These are phyloP conservation scores for Arrhopalites spinosus DNA, from an alignment of 2,888 invertebrate species.

Conservation along the genomic window DNA sequence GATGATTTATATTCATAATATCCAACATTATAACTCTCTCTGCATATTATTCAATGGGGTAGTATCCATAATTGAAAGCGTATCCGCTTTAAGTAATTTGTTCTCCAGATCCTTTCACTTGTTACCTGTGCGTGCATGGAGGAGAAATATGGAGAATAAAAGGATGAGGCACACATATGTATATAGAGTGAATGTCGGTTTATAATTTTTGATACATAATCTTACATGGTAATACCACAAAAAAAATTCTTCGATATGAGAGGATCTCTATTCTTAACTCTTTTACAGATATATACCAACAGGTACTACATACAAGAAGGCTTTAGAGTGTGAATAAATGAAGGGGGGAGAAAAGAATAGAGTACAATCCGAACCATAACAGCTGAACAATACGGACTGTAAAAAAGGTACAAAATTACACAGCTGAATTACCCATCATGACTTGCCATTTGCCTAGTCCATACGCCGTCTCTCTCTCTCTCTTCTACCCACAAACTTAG, in stretches of 20 bases:
- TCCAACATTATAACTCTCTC: not conserved
- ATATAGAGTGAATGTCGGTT: too few species aligned
- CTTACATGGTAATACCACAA: too few species aligned
- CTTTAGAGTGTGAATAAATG: slow-evolving; percentile 11
- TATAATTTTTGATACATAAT: too few species aligned
- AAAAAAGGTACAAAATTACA: slow-evolving; percentile 55
- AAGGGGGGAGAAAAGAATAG: not conserved
- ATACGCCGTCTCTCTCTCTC: slow-evolving; percentile 25
- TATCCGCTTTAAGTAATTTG: slow-evolving; percentile 9
- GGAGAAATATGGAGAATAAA: too few species aligned
- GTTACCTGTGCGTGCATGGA: too few species aligned
- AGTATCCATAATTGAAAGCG: slow-evolving; percentile 1
- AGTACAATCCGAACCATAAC: slow-evolving; percentile 11
- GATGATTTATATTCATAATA: not conserved
- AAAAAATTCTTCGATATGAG: too few species aligned
- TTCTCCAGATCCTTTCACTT: too few species aligned
- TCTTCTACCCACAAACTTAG: not conserved
- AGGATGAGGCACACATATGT: too few species aligned
- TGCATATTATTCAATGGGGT: too few species aligned
- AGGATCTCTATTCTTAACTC: too few species aligned
- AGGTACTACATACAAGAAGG: too few species aligned
- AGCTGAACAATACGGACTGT: slow-evolving; percentile 24
- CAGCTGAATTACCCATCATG: slow-evolving; percentile 56
- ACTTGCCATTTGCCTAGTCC: slow-evolving; percentile 50
- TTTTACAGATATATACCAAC: too few species aligned